Conservation (phyloP, 2,888 invertebrate species). For the Caradrina kadenii region DNA sequence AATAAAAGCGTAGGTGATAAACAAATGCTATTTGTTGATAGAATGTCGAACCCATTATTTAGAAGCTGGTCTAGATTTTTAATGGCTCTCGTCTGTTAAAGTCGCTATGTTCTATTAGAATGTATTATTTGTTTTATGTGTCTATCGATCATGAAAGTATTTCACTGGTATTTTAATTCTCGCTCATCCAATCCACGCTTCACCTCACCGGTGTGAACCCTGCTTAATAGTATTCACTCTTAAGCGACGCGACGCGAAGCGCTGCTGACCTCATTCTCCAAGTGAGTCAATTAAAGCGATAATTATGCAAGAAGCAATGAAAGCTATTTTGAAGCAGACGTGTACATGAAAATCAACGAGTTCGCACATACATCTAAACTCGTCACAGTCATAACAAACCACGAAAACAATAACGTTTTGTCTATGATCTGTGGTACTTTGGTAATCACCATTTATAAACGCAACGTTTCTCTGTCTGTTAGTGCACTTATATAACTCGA, state of each 20-base stretch:
- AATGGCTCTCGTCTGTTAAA: too few species aligned
- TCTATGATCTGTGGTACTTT: background rate
- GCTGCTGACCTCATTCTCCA: slow-evolving; percentile 26
- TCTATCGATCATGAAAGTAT: too few species aligned
- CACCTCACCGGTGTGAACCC: too few species aligned
- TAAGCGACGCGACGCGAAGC: background rate
- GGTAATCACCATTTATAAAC: background rate
- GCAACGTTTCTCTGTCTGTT: background rate
- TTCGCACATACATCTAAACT: slow-evolving; percentile 12
- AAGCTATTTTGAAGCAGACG: slow-evolving; percentile 41
- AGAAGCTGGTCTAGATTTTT: too few species aligned
- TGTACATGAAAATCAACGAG: slow-evolving; percentile 6
- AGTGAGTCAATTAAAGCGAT: slow-evolving; percentile 13
- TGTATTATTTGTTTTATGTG: too few species aligned
- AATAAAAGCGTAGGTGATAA: background rate
- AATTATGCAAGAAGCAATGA: slow-evolving; percentile 21
- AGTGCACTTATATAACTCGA: background rate
- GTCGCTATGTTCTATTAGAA: too few species aligned
- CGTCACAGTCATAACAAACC: slow-evolving; percentile 29
- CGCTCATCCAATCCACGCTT: too few species aligned
- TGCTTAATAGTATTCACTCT: too few species aligned
- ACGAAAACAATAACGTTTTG: slow-evolving; percentile 16
- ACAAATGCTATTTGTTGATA: slow-evolving; percentile 13
- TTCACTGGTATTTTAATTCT: too few species aligned
- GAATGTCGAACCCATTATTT: too few species aligned